Evolutionary conservation across 37 sponge, comb jelly and placozoan genomes (phyloP).

Genomic region (Tethya wilhelma): DNA sequence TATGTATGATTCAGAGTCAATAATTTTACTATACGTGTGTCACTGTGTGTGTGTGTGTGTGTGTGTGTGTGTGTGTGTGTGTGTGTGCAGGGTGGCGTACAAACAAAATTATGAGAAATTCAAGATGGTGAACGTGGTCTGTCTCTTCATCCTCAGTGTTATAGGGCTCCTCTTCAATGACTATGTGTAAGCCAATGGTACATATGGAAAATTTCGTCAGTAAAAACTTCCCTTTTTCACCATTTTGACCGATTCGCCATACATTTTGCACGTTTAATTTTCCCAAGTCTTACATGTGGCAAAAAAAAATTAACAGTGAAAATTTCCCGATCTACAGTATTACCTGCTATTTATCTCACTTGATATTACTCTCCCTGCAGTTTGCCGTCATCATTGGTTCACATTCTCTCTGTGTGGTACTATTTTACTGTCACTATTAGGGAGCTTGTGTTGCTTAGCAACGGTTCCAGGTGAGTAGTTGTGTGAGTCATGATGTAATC

Average conservation of each 20-base stretch:
- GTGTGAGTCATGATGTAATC: neutral
- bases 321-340: too few relatives aligned
- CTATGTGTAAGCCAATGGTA: conserved; percentile 39
- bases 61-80: neutral
- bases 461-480: conserved; percentile 68
- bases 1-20: neutral
- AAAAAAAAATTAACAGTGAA: too few relatives aligned
- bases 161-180: conserved; percentile 36
- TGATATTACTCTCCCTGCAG: conserved; percentile 3
- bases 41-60: neutral
- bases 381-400: conserved; percentile 34
- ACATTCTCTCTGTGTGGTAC: conserved; percentile 65
- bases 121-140: conserved; percentile 59
- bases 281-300: too few relatives aligned
- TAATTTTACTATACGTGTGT: neutral
- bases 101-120: conserved; percentile 71
- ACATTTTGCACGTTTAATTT: too few relatives aligned
- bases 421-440: conserved; percentile 77
- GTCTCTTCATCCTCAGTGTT: conserved; percentile 37
- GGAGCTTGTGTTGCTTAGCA: conserved; percentile 66
- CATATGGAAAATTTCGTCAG: too few relatives aligned
- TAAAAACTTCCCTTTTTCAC: too few relatives aligned
- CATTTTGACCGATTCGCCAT: too few relatives aligned
- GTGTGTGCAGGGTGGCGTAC: conserved; percentile 49
- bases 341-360: too few relatives aligned